These are phyloP conservation scores for Lochmaea capreae DNA, from an alignment of 2,888 invertebrate genomes.

Conservation along the genomic window DNA sequence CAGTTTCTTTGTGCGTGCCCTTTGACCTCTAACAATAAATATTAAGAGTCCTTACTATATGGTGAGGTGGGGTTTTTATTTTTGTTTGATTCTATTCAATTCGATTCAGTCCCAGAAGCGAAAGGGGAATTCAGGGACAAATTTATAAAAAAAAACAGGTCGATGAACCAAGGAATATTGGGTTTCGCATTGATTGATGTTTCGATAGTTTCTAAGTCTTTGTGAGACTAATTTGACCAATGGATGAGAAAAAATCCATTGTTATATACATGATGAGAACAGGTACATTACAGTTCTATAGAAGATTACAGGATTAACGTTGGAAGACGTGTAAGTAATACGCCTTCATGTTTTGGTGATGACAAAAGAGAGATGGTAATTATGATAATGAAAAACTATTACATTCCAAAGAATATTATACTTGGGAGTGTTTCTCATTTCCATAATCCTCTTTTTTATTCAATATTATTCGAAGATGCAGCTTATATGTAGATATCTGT, in stretches of 20 bases:
- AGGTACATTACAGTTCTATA: not conserved
- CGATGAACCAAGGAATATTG: not conserved
- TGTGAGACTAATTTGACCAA: too few species aligned
- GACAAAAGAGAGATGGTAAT: slow-evolving; percentile 7
- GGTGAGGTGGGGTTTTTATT: slow-evolving; percentile 15
- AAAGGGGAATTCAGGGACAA: slow-evolving; percentile 9
- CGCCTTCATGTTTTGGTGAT: not conserved
- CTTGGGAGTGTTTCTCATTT: not conserved
- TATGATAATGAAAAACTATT: not conserved
- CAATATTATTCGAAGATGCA: not conserved
- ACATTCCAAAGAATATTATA: slow-evolving; percentile 8
- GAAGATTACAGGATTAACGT: not conserved
- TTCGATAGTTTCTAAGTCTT: not conserved
- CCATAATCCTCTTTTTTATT: not conserved
- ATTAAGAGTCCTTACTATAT: slow-evolving; percentile 27
- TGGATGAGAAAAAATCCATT: too few species aligned
- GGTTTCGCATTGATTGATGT: not conserved
- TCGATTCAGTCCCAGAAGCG: slow-evolving; percentile 20
- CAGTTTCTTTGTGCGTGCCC: slow-evolving; percentile 17
- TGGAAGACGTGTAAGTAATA: not conserved
- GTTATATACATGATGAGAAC: not conserved
- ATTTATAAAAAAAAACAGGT: not conserved
- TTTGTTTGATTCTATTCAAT: slow-evolving; percentile 26
- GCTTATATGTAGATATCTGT: not conserved
- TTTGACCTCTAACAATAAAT: slow-evolving; percentile 32